phyloP scores from a whole-genome alignment of 53 echinoderm and acorn worm species.

The Stichopus horrens region DNA sequence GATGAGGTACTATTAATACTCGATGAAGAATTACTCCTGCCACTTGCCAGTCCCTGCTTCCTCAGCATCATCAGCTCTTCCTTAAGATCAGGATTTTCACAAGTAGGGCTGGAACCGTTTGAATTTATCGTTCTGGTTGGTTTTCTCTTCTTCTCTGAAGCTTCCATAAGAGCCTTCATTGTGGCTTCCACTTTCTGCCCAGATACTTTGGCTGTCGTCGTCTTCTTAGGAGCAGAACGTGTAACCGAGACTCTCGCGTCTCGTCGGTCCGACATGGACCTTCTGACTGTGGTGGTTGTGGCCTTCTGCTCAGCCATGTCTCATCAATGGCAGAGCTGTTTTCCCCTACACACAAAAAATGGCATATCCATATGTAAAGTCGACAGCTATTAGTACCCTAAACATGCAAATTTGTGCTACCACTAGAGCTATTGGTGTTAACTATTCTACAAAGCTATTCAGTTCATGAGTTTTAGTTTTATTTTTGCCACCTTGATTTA shows the following conservation, averaged over 20 bases:
- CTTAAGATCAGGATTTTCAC: slow-evolving; percentile 42
- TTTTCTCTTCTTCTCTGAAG: slow-evolving; percentile 38
- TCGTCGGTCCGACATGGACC: slow-evolving; percentile 36
- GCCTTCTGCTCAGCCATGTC: slow-evolving; percentile 28
- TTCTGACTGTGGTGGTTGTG: neutral
- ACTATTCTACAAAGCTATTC: too few relatives aligned
- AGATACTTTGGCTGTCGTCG: slow-evolving; percentile 18
- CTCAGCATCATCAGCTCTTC: slow-evolving; percentile 25
- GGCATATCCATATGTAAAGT: neutral
- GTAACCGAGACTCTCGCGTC: slow-evolving; percentile 23
- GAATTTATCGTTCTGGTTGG: slow-evolving; percentile 5
- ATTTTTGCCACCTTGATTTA: too few relatives aligned
- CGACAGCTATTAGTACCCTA: neutral
- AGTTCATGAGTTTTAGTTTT: too few relatives aligned
- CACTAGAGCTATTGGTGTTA: too few relatives aligned
- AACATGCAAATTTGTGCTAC: too few relatives aligned
- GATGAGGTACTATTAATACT: slow-evolving; percentile 43
- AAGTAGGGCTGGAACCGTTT: slow-evolving; percentile 23
- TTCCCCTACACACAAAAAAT: neutral
- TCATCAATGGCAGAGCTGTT: neutral
- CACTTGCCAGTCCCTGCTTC: slow-evolving; percentile 45
- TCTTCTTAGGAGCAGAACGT: neutral
- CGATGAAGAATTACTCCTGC: slow-evolving; percentile 27
- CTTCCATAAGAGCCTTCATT: slow-evolving; percentile 43
- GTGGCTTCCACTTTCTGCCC: slow-evolving; percentile 45